Base-by-base conservation (phyloP, 2,888 invertebrate species). In the Mesorhabditis sp. region DNA sequence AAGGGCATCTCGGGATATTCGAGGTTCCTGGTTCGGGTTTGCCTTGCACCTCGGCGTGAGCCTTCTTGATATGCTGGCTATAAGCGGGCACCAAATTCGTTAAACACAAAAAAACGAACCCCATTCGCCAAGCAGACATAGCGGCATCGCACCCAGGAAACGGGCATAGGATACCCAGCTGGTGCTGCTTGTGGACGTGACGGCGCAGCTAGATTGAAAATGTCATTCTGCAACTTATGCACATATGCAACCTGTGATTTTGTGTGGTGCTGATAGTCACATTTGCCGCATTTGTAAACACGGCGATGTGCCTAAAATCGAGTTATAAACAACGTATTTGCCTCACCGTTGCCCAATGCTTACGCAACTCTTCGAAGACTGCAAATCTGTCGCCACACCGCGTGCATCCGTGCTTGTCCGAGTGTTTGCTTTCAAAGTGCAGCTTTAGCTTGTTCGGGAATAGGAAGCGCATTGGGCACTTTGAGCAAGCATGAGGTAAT, bases 361-460 rank as follows among this genome's bases (percentile, higher is more conserved):
- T 50, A 13, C 58, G 58, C n/a, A 50, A 2, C n/a, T 50, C 58
- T 50, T 50, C 58, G n/a, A 50, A 50, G 58, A 50, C 58, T 2
- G 7, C 58, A n/a, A 50, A 50, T n/a, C n/a, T 50, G 10, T 50
- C 58, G n/a, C 58, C n/a, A n/a, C 58, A 50, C 10, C n/a, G 7
- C n/a, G 58, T n/a, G n/a, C 58, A 50, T n/a, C n/a, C 58, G n/a
- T 50, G 58, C n/a, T 50, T 50, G 7, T 50, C 58, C 13, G 64
- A 28, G 43, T 70, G 70, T 4, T 42, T 50, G 45, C 28, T 50
- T 6, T 44, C 43, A 13, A 70, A 13, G 64, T 70, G 70, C 3
- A n/a, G 43, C n/a, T 63, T n/a, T 4, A 70, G 45, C 64, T 70
- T 70, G 45, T 50, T 70, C 4, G 67, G 67, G 50, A 67, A 70